Evolutionary conservation across 2,888 invertebrate species (phyloP), one percentile per base, ranked within the genome.

Genomic region (Apocheima hispidaria): DNA sequence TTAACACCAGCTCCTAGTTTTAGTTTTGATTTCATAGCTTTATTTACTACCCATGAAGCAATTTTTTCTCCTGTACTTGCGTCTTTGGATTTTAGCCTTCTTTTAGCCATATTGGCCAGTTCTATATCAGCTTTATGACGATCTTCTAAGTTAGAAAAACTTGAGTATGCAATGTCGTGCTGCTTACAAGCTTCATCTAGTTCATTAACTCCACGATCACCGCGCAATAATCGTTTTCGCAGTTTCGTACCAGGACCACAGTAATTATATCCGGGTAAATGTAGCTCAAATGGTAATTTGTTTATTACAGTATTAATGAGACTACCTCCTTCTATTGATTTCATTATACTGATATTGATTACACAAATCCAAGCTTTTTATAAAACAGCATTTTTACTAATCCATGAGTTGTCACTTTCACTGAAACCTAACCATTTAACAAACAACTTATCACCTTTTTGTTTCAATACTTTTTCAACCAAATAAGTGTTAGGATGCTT

Each of bases 131-230:
- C n/a, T n/a, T n/a, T n/a, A n/a, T n/a, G n/a, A n/a, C n/a, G n/a
- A n/a, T n/a, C n/a, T n/a, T n/a, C n/a, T n/a, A n/a, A n/a, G n/a
- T n/a, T n/a, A 21, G 28, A 44, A 7, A 51, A 57, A 16, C 68
- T 51, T n/a, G n/a, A n/a, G 38, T 70, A 72, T 14, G 70, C 66
- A 44, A 70, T 72, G 26, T 73, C 72, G 67, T 71, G 72, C 4
- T 60, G n/a, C 44, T 60, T 73, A 52, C 73, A 72, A 50, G 48
- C 54, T 43, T 69, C 67, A 53, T 73, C 70, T 28, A 72, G 35
- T 21, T 51, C 9, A 43, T 73, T 73, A 0, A 71, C 69, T n/a
- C 82, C 82, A 21, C 35, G 55, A 70, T 85, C 83, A 16, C 79
- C 81, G 30, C 83, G 75, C 74, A 5, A 68, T 68, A 61, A 73